Conservation (phyloP, 2,888 invertebrate species). For the Drosophila nigricruria region DNA sequence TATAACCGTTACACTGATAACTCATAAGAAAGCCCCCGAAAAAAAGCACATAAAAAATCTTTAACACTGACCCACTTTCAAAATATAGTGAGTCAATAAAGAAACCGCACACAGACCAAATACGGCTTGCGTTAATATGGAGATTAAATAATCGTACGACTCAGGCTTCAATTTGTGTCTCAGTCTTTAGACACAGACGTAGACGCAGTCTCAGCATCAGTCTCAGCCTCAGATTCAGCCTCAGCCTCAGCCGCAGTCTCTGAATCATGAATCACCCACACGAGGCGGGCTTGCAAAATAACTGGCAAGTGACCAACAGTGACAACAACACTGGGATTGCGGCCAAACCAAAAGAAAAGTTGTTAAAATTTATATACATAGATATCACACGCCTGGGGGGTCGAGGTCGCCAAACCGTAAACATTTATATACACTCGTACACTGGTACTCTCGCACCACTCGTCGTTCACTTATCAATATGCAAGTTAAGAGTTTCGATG, state of each 20-base stretch:
- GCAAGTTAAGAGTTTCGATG: constrained; percentile 49
- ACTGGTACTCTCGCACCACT: constrained; percentile 13
- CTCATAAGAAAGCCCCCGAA: constrained; percentile 63
- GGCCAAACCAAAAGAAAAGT: constrained; percentile 58
- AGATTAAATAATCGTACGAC: constrained; percentile 73
- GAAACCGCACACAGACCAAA: constrained; percentile 67
- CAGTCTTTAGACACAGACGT: constrained; percentile 37
- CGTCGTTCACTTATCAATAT: constrained; percentile 68
- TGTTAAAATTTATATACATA: constrained; percentile 65
- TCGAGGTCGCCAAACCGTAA: constrained; percentile 77
- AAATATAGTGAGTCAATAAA: constrained; percentile 73
- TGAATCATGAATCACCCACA: constrained; percentile 59
- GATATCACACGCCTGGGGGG: constrained; percentile 72
- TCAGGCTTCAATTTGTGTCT: constrained; percentile 38
- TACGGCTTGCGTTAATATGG: constrained; percentile 70
- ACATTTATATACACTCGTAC: constrained; percentile 58
- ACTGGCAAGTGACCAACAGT: constrained; percentile 52
- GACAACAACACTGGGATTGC: constrained; percentile 44
- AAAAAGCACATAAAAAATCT: constrained; percentile 56
- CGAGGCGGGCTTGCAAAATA: constrained; percentile 51
- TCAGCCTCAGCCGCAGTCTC: constrained; percentile 3
- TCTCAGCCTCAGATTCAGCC: constrained; percentile 5
- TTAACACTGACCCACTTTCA: constrained; percentile 77
- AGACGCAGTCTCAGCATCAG: constrained; percentile 17
- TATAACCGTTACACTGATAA: constrained; percentile 70